Conservation (phyloP, 1,140 invertebrate species). For the Oncopodura yosiiana region DNA sequence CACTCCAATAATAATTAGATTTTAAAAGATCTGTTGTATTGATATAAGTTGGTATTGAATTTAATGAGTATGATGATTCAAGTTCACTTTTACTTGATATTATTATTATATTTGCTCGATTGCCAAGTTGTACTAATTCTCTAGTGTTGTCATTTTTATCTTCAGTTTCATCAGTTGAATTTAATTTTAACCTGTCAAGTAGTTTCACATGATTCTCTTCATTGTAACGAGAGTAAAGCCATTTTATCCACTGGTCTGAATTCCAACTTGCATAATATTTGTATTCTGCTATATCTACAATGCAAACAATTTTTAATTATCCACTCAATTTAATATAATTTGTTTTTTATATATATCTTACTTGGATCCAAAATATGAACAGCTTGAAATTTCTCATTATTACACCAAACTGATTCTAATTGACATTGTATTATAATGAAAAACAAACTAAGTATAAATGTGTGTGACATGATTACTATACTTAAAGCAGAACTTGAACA, state of each 20-base stretch:
- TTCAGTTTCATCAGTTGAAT: no score
- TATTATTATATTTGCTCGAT: slow-evolving; percentile 14
- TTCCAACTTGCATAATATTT: slow-evolving; percentile 19
- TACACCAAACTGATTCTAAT: not conserved
- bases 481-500: no score
- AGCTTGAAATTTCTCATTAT: slow-evolving; percentile 7
- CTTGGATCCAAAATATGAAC: slow-evolving; percentile 21
- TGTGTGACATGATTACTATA: no score
- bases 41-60: slow-evolving; percentile 9
- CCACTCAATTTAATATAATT: not conserved
- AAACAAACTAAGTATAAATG: no score
- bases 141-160: not conserved
- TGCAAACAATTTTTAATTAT: not conserved
- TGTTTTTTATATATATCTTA: not conserved
- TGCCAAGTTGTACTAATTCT: not conserved
- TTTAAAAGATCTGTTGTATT: not conserved
- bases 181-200: no score
- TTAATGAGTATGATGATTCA: not conserved
- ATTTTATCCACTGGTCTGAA: slow-evolving; percentile 21
- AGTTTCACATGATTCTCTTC: not conserved
- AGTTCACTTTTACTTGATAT: not conserved
- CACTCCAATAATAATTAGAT: slow-evolving; percentile 20
- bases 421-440: no score
- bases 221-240: slow-evolving; percentile 1
- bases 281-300: not conserved